Evolutionary conservation across 1,140 invertebrate genomes (phyloP).

Genomic region (Caenorhabditis elegans): DNA sequence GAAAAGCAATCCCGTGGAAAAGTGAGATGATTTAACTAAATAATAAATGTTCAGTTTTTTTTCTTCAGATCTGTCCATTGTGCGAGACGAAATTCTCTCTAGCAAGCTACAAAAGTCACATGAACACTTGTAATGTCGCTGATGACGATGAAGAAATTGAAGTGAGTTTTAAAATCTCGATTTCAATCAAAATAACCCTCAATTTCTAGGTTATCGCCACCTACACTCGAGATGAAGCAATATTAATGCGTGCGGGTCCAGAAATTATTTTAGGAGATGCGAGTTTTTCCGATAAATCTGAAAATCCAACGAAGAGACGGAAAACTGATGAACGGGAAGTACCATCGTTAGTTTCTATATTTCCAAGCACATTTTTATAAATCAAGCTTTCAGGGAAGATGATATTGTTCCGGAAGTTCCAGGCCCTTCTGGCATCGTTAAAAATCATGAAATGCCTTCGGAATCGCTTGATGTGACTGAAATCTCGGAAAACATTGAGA

Average conservation of each 20-base stretch:
- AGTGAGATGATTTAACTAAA: background rate
- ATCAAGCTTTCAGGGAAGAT: no score
- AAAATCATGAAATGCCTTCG: background rate
- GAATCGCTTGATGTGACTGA: background rate
- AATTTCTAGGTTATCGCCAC: background rate
- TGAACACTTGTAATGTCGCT: background rate
- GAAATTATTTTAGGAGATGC: background rate
- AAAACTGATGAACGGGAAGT: background rate
- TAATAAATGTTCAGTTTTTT: background rate
- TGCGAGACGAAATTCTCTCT: background rate
- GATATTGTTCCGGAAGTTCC: background rate
- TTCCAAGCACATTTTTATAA: no score
- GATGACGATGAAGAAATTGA: background rate
- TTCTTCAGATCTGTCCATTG: background rate
- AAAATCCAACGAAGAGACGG: background rate
- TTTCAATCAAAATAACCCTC: no score
- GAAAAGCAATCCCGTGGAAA: background rate
- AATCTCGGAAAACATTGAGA: background rate
- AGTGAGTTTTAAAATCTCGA: no score
- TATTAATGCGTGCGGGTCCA: background rate
- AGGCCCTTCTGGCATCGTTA: background rate
- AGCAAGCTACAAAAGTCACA: slow-evolving; percentile 1
- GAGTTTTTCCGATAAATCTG: background rate
- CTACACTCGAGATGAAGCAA: slow-evolving; percentile 2
- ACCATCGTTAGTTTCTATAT: background rate